Base-by-base conservation (phyloP, 2,797 vertebrate species). In the Chelon labrosus region DNA sequence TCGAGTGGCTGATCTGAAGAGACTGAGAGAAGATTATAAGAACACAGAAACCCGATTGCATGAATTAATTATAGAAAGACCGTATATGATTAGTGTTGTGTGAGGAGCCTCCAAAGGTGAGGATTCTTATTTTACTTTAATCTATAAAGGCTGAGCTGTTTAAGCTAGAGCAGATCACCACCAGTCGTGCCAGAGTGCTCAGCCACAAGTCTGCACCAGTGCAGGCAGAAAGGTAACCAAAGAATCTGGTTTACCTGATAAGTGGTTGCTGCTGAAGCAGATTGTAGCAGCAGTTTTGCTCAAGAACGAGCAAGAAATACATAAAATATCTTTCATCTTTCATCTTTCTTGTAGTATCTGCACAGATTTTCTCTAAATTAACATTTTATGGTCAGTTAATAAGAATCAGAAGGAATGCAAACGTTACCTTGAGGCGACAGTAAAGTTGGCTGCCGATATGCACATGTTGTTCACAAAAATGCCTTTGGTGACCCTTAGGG, bases 151-250 rank as follows among this genome's bases (percentile, higher is more conserved):
- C 41, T 59, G 59, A 25, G n/a, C n/a, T 47, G 20, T 47, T 19
- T 70, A 35, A 3, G 7, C 31, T 7, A 8, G 31, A 35, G 42
- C 16, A 46, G 64, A 7, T 46, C 25, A 37, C 56, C 27, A 16
- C 71, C 51, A 49, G n/a, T 49, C 67, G 53, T 38, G 49, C 70
- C 62, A 35, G 31, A 4, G 31, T 59, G 54, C 20, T 64, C 47
- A 64, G 59, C 50, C 53, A 37, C 59, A 59, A 59, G 47, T 42
- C 53, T 78, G 64, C 54, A 73, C 0, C 46, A 19, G 8, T 17
- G 46, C 46, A 67, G 20, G 39, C 51, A 49, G 53, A 73, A 58
- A 62, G 17, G 54, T 41, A 53, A 69, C 41, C 49, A 67, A 53
- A 47, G 38, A 14, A 70, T 50, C n/a, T 58, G 37, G 35, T 67